These are phyloP conservation scores for Chrysodeixis includens DNA, from an alignment of 2,888 invertebrate species.

Conservation along the genomic window DNA sequence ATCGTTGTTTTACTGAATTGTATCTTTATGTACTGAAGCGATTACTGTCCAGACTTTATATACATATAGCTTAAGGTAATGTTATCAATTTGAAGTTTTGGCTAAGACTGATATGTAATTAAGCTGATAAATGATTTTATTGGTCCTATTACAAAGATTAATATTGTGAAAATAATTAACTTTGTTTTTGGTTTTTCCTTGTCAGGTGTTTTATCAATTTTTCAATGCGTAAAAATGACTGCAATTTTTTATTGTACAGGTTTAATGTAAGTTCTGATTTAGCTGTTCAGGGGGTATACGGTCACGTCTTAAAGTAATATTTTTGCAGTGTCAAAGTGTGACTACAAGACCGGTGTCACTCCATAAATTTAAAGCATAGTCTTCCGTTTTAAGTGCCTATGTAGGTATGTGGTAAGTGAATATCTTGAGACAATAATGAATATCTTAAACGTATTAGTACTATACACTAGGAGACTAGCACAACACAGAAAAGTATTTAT, in stretches of 20 bases:
- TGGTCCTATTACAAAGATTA: slow-evolving; percentile 59
- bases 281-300: too few species aligned
- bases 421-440: too few species aligned
- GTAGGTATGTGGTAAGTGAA: too few species aligned
- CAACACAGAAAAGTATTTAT: background rate
- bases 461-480: background rate
- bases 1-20: slow-evolving; percentile 52
- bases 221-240: too few species aligned
- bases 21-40: background rate
- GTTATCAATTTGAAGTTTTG: slow-evolving; percentile 35
- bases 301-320: too few species aligned
- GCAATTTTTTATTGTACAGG: too few species aligned
- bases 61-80: slow-evolving; percentile 31
- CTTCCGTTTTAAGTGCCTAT: too few species aligned
- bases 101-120: slow-evolving; percentile 44
- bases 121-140: slow-evolving; percentile 63
- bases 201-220: slow-evolving; percentile 15
- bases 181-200: slow-evolving; percentile 31
- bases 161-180: slow-evolving; percentile 52
- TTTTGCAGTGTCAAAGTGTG: too few species aligned
- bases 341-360: too few species aligned
- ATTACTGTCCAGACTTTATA: slow-evolving; percentile 29
- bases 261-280: too few species aligned
- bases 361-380: too few species aligned
- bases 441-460: too few species aligned